phyloP scores from a whole-genome alignment of 2,888 invertebrate species.

The Antitype chi region DNA sequence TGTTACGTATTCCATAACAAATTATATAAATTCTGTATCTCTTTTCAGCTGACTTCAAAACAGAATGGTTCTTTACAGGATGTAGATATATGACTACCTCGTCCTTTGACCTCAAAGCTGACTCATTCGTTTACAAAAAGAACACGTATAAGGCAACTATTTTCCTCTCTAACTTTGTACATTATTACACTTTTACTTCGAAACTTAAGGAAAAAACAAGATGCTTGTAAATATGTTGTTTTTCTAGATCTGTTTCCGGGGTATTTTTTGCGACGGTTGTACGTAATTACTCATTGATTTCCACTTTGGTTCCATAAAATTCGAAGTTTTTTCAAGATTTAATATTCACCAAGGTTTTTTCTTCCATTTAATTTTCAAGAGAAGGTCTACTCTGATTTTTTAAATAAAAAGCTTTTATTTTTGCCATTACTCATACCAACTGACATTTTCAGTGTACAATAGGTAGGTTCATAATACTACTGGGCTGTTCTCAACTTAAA shows the following conservation, averaged over 20 bases:
- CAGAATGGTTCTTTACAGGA: background rate
- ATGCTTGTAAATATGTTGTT: slow-evolving; percentile 61
- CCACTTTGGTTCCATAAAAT: slow-evolving; percentile 4
- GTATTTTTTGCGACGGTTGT: slow-evolving; percentile 29
- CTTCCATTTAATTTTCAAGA: background rate
- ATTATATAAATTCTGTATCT: background rate
- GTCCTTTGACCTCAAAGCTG: slow-evolving; percentile 20
- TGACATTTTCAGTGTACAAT: too few species aligned
- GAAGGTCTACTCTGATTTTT: background rate
- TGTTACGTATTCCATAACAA: background rate
- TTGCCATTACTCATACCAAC: too few species aligned
- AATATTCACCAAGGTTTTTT: background rate
- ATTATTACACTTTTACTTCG: slow-evolving; percentile 42
- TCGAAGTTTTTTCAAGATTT: background rate
- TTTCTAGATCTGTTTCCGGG: slow-evolving; percentile 36
- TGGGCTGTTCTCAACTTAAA: too few species aligned
- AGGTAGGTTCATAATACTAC: too few species aligned
- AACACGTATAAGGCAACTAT: slow-evolving; percentile 53
- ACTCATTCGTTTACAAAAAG: slow-evolving; percentile 48
- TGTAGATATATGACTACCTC: background rate
- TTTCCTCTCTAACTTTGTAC: slow-evolving; percentile 53
- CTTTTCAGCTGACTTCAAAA: background rate
- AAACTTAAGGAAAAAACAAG: slow-evolving; percentile 61
- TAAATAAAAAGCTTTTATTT: background rate
- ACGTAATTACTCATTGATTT: slow-evolving; percentile 33